These are phyloP conservation scores for Raphicerus campestris DNA, from an alignment of 2,113 vertebrate genomes.

Conservation along the genomic window DNA sequence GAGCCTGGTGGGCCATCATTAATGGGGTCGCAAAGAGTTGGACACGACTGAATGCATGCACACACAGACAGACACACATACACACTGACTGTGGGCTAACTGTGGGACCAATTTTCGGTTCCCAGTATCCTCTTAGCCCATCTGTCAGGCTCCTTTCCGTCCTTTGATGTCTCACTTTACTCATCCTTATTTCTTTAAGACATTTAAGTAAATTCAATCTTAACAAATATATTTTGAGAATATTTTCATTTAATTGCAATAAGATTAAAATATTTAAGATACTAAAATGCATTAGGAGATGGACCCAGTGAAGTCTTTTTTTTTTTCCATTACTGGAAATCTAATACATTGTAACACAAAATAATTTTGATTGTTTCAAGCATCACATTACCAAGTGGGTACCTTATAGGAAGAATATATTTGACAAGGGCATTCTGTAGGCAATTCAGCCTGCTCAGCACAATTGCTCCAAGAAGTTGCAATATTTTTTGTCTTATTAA, in stretches of 20 bases:
- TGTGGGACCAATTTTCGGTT: background rate
- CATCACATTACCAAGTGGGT: slow-evolving; percentile 12
- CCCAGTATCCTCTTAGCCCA: background rate
- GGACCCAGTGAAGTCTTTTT: background rate
- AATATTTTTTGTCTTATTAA: slow-evolving; percentile 49
- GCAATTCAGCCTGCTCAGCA: slow-evolving; percentile 50
- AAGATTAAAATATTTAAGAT: slow-evolving; percentile 46
- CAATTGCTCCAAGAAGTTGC: background rate
- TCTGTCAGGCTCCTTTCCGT: background rate
- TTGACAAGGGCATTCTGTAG: background rate
- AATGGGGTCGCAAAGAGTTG: background rate
- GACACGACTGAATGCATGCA: accelerated
- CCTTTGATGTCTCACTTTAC: background rate
- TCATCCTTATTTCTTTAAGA: background rate
- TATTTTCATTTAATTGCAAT: slow-evolving; percentile 8
- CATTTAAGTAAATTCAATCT: slow-evolving; percentile 38
- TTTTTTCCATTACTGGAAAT: background rate
- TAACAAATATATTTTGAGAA: slow-evolving; percentile 52
- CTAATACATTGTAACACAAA: slow-evolving; percentile 46
- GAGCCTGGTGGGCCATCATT: background rate
- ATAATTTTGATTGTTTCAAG: slow-evolving; percentile 45
- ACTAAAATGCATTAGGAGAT: background rate
- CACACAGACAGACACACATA: background rate
- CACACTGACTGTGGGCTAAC: background rate
- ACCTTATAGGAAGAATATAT: background rate